phyloP scores from a whole-genome alignment of 2,113 vertebrate genomes.

The Brachirus orientalis region DNA sequence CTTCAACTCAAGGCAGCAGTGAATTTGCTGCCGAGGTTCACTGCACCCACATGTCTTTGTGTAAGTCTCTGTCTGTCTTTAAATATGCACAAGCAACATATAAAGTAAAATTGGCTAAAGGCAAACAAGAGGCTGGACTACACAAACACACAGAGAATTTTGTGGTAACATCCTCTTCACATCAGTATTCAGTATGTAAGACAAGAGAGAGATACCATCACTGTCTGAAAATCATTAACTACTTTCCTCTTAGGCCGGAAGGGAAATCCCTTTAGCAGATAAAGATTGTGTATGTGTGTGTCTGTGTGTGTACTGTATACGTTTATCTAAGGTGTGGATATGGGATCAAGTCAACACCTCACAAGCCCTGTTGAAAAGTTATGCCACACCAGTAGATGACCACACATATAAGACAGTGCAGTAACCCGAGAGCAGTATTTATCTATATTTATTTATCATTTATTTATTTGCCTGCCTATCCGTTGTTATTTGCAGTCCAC shows the following conservation, averaged over 20 bases:
- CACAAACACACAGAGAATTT: conserved; percentile 1
- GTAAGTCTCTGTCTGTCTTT: no score
- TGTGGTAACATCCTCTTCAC: conserved; percentile 14
- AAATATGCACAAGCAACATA: no score
- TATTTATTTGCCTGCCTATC: conserved; percentile 7
- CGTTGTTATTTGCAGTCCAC: conserved; percentile 10
- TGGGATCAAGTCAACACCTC: conserved; percentile 67
- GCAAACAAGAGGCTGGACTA: background rate
- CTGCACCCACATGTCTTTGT: no score
- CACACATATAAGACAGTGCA: conserved; percentile 37
- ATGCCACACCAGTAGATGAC: conserved; percentile 30
- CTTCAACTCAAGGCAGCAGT: no score
- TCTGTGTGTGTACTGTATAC: conserved; percentile 2
- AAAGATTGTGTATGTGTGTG: conserved; percentile 18
- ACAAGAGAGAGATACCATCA: conserved; percentile 48
- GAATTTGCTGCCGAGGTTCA: background rate
- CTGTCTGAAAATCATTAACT: conserved; percentile 59
- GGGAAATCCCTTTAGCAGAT: conserved; percentile 52
- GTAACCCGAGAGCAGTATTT: conserved; percentile 22
- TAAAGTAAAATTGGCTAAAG: no score
- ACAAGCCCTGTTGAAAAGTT: conserved; percentile 57
- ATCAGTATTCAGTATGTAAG: conserved; percentile 9
- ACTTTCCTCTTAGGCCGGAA: conserved; percentile 46
- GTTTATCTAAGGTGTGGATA: conserved; percentile 16
- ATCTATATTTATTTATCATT: conserved; percentile 1